Percentiles rank a stretch among this genome's conserved stretches.
Conservation (phyloP, 2,113 vertebrate species). For the Oryzias melastigma region DNA sequence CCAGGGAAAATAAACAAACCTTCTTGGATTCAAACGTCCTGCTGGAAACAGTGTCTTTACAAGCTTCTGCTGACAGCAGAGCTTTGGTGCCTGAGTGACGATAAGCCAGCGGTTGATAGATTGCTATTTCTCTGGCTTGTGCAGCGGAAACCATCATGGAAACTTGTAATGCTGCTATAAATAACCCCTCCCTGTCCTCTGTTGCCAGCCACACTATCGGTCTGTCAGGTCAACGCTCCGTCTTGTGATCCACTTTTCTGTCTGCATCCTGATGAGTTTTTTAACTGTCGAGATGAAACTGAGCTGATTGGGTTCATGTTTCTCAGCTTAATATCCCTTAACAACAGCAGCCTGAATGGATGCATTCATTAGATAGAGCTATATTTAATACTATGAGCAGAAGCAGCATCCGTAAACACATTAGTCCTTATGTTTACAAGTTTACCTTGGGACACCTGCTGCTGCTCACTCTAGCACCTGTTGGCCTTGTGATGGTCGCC, state of each 20-base stretch:
- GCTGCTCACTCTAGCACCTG: slow-evolving; percentile 57
- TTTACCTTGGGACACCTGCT: slow-evolving; percentile 60
- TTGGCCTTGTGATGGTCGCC: slow-evolving; percentile 51
- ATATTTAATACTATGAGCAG: background rate
- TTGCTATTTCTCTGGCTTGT: slow-evolving; percentile 55
- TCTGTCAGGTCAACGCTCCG: slow-evolving; percentile 1
- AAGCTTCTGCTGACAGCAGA: slow-evolving; percentile 38
- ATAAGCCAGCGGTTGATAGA: slow-evolving; percentile 49
- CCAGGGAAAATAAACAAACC: background rate
- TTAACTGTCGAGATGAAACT: too few species aligned
- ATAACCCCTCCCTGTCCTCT: slow-evolving; percentile 55
- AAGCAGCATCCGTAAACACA: background rate
- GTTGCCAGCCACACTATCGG: slow-evolving; percentile 48
- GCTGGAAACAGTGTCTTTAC: background rate
- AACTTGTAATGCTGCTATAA: slow-evolving; percentile 69
- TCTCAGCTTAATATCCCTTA: too few species aligned
- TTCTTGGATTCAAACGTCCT: background rate
- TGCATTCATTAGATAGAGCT: background rate
- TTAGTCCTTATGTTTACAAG: background rate
- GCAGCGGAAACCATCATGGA: slow-evolving; percentile 64
- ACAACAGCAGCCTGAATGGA: background rate
- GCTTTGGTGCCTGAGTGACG: slow-evolving; percentile 25
- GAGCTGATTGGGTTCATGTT: too few species aligned
- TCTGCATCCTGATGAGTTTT: background rate
- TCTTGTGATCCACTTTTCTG: background rate